phyloP scores from a whole-genome alignment of 2,113 vertebrate species.

The Syrmaticus mikado region DNA sequence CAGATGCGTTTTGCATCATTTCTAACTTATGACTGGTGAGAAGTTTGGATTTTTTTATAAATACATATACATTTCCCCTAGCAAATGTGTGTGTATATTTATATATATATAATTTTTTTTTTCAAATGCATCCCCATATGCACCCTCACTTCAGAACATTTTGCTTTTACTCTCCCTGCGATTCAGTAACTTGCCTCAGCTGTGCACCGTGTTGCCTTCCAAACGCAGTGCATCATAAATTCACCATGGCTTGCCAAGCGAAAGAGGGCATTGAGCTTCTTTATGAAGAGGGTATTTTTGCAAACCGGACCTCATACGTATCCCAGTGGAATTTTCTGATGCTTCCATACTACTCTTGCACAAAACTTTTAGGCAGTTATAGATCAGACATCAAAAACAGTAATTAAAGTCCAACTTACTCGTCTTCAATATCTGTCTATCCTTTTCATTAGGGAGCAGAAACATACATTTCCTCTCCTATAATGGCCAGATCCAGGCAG shows the following conservation, averaged over 20 bases:
- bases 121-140: constrained; percentile 74
- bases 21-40: constrained; percentile 70
- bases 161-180: constrained; percentile 61
- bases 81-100: constrained; percentile 75
- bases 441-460: constrained; percentile 69
- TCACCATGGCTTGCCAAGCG: constrained; percentile 76
- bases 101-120: constrained; percentile 65
- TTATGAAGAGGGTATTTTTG: constrained; percentile 80
- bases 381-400: constrained; percentile 78
- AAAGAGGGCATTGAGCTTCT: constrained; percentile 74
- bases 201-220: constrained; percentile 75
- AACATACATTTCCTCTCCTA: constrained; percentile 18
- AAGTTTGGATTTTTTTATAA: constrained; percentile 71
- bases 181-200: constrained; percentile 74
- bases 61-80: constrained; percentile 66
- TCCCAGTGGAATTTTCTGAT: constrained; percentile 82
- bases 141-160: constrained; percentile 71
- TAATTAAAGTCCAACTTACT: constrained; percentile 75
- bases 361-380: constrained; percentile 79
- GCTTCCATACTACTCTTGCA: constrained; percentile 73
- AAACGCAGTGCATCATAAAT: constrained; percentile 77
- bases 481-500: constrained; percentile 41
- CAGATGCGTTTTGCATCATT: constrained; percentile 70
- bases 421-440: constrained; percentile 69
- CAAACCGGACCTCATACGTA: constrained; percentile 77